Evolutionary conservation across 2,113 vertebrate species (phyloP), one percentile per base, ranked within the genome.

Genomic region (Corapipo altera): DNA sequence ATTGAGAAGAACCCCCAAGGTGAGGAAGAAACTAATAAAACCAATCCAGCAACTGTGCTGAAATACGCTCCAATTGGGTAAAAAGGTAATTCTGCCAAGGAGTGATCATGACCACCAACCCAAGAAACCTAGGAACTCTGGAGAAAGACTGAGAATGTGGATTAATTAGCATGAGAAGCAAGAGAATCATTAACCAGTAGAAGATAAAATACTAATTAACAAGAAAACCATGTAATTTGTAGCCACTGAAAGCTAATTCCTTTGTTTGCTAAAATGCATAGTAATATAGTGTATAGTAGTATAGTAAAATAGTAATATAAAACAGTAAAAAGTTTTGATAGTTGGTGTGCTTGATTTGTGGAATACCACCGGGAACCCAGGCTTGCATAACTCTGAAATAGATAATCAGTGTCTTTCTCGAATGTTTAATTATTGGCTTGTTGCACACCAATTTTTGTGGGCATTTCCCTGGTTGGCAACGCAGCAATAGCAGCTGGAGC

Each of bases 381-480:
- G 24, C 24, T 32, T 48, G 30, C 0, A 1, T 21, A 70, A 16
- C 41, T 76, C 14, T 70, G 41, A 35, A 70, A 55, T n/a, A 54
- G 39, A 48, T 54, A 41, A 27, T 54, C 28, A 12, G 0, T 69
- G n/a, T 54, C 16, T 15, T 11, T 62, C 11, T n/a, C 0, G 0
- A 41, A 14, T 75, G n/a, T 48, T 49, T 32, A 32, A 43, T 35
- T 61, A 10, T 4, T 75, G 55, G 7, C n/a, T 70, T 2, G 1
- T 32, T 89, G 19, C 62, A 35, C 24, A 10, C 39, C 19, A 43
- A 62, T 23, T 69, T 69, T 12, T 19, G 21, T 19, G 5, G 35
- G 32, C 5, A 4, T 79, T 78, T 75, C 41, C 43, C 33, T 39
- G 4, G 22, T 12, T 75, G 30, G 12, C 32, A 75, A 17, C 0